These are phyloP conservation scores for Panthera tigris DNA, from an alignment of 2,113 vertebrate genomes.

Conservation along the genomic window DNA sequence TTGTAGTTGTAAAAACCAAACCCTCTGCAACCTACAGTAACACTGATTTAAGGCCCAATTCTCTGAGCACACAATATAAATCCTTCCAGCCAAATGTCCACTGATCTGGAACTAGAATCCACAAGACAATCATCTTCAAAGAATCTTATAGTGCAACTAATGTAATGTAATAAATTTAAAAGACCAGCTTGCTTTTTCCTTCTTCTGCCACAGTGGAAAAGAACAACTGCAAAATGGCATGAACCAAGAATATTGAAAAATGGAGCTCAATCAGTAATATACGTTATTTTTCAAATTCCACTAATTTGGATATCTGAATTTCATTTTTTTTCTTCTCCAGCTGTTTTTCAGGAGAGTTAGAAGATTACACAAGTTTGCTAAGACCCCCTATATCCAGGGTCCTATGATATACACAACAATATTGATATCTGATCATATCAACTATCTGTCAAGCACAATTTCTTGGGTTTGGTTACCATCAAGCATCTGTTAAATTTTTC, in stretches of 20 bases:
- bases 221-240: conserved; percentile 1
- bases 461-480: conserved; percentile 64
- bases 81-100: conserved; percentile 76
- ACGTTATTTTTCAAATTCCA: not conserved
- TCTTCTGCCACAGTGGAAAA: conserved; percentile 4
- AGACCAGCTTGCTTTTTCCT: conserved; percentile 43
- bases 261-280: not conserved
- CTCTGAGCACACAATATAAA: conserved; percentile 72
- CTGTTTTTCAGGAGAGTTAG: not conserved
- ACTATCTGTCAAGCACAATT: conserved; percentile 14
- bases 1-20: conserved; percentile 67
- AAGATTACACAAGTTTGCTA: not conserved
- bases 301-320: conserved; percentile 36
- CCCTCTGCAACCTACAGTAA: conserved; percentile 55
- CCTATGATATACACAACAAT: not conserved
- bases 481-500: conserved; percentile 67
- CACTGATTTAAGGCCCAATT: conserved; percentile 73
- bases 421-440: conserved; percentile 31
- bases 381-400: not conserved
- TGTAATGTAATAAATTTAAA: conserved; percentile 78
- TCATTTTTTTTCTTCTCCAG: not conserved
- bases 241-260: conserved; percentile 7
- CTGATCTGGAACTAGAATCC: conserved; percentile 75
- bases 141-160: conserved; percentile 72
- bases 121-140: conserved; percentile 69